Percentiles rank a stretch among this genome's conserved stretches.
phyloP scores from a whole-genome alignment of 2,888 invertebrate species.

The Aquatica leii region DNA sequence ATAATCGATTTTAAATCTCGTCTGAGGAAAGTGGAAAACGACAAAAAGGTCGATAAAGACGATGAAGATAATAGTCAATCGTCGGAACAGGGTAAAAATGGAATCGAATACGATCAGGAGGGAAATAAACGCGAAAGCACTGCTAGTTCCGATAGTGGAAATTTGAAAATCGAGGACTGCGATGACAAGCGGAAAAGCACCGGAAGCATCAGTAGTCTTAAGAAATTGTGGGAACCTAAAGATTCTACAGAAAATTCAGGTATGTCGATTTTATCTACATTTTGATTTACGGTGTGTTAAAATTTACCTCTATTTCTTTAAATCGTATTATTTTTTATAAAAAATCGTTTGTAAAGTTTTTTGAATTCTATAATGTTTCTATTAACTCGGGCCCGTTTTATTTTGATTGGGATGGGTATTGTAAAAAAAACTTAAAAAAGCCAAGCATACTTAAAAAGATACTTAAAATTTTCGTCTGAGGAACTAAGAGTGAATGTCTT shows the following conservation, averaged over 20 bases:
- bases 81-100: slow-evolving; percentile 44
- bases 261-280: background rate
- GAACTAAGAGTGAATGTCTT: too few relatives aligned
- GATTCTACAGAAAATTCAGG: slow-evolving; percentile 61
- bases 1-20: slow-evolving; percentile 87
- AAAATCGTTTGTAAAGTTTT: too few relatives aligned
- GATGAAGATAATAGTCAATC: slow-evolving; percentile 37
- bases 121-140: slow-evolving; percentile 62
- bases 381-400: too few relatives aligned
- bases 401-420: too few relatives aligned
- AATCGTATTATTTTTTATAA: too few relatives aligned
- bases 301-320: background rate
- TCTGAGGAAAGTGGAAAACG: slow-evolving; percentile 79
- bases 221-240: slow-evolving; percentile 91
- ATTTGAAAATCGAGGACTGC: slow-evolving; percentile 66
- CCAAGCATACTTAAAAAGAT: too few relatives aligned
- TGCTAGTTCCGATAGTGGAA: slow-evolving; percentile 59
- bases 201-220: slow-evolving; percentile 90
- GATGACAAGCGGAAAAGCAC: slow-evolving; percentile 91
- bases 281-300: background rate
- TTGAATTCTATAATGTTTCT: too few relatives aligned
- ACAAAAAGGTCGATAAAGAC: slow-evolving; percentile 56
- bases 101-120: slow-evolving; percentile 48
- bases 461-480: too few relatives aligned
- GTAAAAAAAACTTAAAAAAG: too few relatives aligned